phyloP scores from a whole-genome alignment of 2,113 vertebrate species.

The Channa maculata region DNA sequence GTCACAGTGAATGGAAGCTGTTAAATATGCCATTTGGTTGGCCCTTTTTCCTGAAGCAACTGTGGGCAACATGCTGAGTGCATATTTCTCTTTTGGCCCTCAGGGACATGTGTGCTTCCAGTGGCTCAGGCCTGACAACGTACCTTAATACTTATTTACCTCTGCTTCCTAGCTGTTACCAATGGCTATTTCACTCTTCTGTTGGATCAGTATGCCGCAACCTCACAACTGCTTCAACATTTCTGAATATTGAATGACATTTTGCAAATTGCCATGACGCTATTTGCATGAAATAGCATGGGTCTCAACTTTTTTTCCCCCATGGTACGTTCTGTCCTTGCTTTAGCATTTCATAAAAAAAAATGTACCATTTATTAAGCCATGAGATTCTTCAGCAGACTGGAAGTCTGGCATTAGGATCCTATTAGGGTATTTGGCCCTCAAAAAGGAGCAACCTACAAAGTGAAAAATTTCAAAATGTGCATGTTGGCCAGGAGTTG shows the following conservation, averaged over 20 bases:
- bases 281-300: slow-evolving; percentile 45
- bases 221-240: neutral
- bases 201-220: neutral
- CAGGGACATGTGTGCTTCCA: slow-evolving; percentile 7
- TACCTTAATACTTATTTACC: slow-evolving; percentile 16
- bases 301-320: neutral
- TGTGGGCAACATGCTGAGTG: slow-evolving; percentile 42
- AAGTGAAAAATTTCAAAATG: slow-evolving; percentile 33
- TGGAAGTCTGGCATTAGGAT: slow-evolving; percentile 11
- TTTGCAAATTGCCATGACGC: slow-evolving; percentile 19
- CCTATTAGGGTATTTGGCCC: slow-evolving; percentile 35
- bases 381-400: neutral
- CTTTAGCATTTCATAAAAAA: neutral
- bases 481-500: slow-evolving; percentile 32
- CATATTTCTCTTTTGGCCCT: slow-evolving; percentile 44
- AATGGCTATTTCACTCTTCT: slow-evolving; percentile 5
- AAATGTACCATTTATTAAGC: slow-evolving; percentile 4
- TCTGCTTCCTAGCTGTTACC: neutral
- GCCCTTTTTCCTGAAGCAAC: slow-evolving; percentile 30
- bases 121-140: slow-evolving; percentile 11
- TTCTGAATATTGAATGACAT: slow-evolving; percentile 20
- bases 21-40: slow-evolving; percentile 65
- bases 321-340: neutral
- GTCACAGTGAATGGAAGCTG: slow-evolving; percentile 58
- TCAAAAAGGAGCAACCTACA: slow-evolving; percentile 10